Evolutionary conservation across 2,113 vertebrate species (phyloP).

Genomic region (Pteropus alecto): DNA sequence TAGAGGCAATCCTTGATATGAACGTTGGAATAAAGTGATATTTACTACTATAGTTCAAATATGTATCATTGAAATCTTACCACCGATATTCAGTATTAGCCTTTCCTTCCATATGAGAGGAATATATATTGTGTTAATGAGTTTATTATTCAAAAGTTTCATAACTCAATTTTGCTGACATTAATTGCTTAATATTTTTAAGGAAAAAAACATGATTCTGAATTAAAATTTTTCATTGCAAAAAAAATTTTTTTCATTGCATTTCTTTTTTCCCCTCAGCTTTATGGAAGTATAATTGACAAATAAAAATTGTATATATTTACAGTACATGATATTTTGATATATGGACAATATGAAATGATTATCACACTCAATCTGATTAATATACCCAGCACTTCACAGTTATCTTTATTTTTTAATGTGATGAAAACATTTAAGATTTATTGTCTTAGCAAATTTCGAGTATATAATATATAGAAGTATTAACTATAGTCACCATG

Average conservation of each 20-base stretch:
- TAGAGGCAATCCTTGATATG: neutral
- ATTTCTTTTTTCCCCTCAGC: neutral
- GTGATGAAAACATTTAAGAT: neutral
- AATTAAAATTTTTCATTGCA: neutral
- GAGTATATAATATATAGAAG: neutral
- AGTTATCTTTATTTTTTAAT: neutral
- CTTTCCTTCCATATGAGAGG: neutral
- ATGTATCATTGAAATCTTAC: neutral
- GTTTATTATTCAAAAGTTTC: neutral
- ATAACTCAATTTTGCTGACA: constrained; percentile 7
- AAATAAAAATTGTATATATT: neutral
- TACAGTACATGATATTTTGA: neutral
- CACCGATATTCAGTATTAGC: constrained; percentile 1
- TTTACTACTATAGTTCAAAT: neutral
- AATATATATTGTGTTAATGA: neutral
- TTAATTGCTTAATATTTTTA: neutral
- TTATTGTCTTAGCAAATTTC: neutral
- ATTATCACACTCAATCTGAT: neutral
- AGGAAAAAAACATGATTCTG: constrained; percentile 4
- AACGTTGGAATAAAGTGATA: neutral
- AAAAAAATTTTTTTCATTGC: neutral
- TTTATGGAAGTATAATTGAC: neutral
- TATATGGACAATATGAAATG: neutral
- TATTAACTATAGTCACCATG: neutral
- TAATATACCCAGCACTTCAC: neutral